Percentiles rank a stretch among this genome's conserved stretches.
Conservation (phyloP, 1,140 invertebrate species). For the Zaprionus camerounensis region DNA sequence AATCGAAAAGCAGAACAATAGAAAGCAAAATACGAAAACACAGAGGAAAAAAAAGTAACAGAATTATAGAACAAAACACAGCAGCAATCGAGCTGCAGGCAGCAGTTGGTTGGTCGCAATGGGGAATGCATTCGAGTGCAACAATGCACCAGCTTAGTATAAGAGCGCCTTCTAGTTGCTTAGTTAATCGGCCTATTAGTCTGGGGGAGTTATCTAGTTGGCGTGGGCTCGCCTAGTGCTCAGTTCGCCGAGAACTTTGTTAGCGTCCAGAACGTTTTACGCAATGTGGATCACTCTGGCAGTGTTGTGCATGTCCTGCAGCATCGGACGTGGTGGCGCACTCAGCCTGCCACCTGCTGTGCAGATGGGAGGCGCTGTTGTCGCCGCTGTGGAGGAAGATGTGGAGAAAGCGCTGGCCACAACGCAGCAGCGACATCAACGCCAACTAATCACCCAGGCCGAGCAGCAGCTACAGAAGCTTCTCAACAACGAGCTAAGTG, state of each 20-base stretch:
- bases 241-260: slow-evolving; percentile 57
- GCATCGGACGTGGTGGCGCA: slow-evolving; percentile 19
- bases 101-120: slow-evolving; percentile 4
- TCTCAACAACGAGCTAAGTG: slow-evolving; percentile 44
- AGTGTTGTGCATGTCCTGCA: slow-evolving; percentile 25
- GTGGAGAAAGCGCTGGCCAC: slow-evolving; percentile 45
- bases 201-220: slow-evolving; percentile 25
- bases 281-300: slow-evolving; percentile 42
- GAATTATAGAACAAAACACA: slow-evolving; percentile 60
- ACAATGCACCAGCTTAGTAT: slow-evolving; percentile 33
- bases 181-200: slow-evolving; percentile 15
- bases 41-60: slow-evolving; percentile 41
- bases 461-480: slow-evolving; percentile 53
- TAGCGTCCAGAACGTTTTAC: slow-evolving; percentile 47
- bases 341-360: slow-evolving; percentile 53
- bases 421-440: slow-evolving; percentile 40
- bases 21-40: slow-evolving; percentile 45
- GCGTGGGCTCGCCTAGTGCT: slow-evolving; percentile 7
- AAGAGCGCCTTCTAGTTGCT: slow-evolving; percentile 13
- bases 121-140: slow-evolving; percentile 66
- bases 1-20: slow-evolving; percentile 63
- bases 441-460: slow-evolving; percentile 47
- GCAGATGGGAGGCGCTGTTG: slow-evolving; percentile 66
- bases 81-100: slow-evolving; percentile 42
- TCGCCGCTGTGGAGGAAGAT: slow-evolving; percentile 70